These are phyloP conservation scores for Pachydiplax longipennis DNA, from an alignment of 2,888 invertebrate species.

Conservation along the genomic window DNA sequence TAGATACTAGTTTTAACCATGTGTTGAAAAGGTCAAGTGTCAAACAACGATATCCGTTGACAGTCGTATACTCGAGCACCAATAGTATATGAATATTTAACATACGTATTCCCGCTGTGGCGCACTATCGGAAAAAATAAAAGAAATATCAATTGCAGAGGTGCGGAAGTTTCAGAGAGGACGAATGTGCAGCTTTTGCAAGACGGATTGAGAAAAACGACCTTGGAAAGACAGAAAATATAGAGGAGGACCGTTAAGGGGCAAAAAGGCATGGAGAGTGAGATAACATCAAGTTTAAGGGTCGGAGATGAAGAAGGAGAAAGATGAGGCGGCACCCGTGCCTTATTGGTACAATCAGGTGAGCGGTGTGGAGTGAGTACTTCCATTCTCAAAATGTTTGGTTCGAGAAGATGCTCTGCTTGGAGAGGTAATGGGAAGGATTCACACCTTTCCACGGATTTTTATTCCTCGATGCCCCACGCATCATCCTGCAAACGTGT, in stretches of 20 bases:
- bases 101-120: too few relatives aligned
- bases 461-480: background rate
- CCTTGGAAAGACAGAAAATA: background rate
- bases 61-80: too few relatives aligned
- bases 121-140: too few relatives aligned
- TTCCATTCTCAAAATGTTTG: background rate
- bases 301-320: background rate
- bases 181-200: too few relatives aligned
- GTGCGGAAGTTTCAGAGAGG: too few relatives aligned
- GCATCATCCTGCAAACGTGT: background rate
- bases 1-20: too few relatives aligned
- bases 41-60: too few relatives aligned
- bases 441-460: background rate
- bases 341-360: constrained; percentile 48
- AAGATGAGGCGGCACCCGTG: constrained; percentile 17
- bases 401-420: background rate
- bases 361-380: background rate
- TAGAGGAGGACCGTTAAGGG: background rate
- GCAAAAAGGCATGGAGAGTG: background rate
- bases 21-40: too few relatives aligned
- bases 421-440: background rate
- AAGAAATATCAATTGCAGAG: too few relatives aligned
- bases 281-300: background rate
- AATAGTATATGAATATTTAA: too few relatives aligned
- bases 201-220: background rate